A percentile compares a stretch with the other conserved stretches of the same genome.
Conservation (phyloP, 2,113 vertebrate species). For the Plotosus lineatus region DNA sequence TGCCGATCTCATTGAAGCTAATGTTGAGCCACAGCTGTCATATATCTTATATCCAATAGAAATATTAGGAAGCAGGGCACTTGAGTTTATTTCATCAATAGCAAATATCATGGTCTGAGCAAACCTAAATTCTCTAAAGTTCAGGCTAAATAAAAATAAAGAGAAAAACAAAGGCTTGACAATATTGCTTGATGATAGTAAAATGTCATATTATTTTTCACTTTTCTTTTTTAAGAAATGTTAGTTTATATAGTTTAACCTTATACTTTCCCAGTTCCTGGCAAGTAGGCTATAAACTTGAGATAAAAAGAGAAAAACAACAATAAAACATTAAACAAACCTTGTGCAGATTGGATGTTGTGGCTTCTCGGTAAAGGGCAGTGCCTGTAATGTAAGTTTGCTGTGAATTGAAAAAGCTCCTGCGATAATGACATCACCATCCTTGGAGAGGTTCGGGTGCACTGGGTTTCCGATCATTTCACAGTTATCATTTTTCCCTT, state of each 20-base stretch:
- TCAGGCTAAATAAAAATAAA: constrained; percentile 49
- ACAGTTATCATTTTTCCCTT: constrained; percentile 45
- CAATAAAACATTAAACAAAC: constrained; percentile 46
- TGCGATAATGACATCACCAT: constrained; percentile 59
- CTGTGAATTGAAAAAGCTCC: constrained; percentile 61
- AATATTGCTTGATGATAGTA: neutral
- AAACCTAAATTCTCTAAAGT: constrained; percentile 59
- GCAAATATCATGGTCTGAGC: constrained; percentile 63
- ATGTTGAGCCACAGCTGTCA: constrained; percentile 59
- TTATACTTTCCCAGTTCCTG: neutral
- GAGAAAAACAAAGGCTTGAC: neutral
- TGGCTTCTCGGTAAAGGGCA: constrained; percentile 52
- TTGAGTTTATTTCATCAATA: constrained; percentile 60
- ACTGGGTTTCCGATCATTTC: constrained; percentile 56
- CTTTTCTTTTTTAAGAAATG: neutral
- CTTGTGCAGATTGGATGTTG: constrained; percentile 52
- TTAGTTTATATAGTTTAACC: neutral
- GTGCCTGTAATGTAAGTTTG: constrained; percentile 40
- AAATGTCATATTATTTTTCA: neutral
- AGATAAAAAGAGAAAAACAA: neutral
- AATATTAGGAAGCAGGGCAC: constrained; percentile 56
- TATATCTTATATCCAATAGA: constrained; percentile 62
- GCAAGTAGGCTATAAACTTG: neutral
- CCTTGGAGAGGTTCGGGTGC: constrained; percentile 49
- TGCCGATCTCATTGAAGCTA: constrained; percentile 53